These are phyloP conservation scores for Ailuropoda melanoleuca DNA, from an alignment of 2,113 vertebrate genomes.

Conservation along the genomic window DNA sequence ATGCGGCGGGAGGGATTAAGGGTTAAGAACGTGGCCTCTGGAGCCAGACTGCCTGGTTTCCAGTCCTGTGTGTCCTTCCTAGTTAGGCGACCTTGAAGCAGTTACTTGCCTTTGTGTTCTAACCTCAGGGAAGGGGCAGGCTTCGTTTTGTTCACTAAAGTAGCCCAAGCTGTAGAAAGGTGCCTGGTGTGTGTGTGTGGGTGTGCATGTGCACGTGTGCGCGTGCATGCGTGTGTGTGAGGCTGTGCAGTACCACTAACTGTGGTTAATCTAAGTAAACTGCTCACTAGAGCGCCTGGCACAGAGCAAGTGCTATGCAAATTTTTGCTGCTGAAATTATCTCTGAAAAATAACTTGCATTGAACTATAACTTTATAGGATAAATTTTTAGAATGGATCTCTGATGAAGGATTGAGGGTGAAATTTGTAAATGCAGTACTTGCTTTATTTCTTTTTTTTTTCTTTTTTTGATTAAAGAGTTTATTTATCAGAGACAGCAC, in stretches of 20 bases:
- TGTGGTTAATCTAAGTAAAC: neutral
- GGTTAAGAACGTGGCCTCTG: neutral
- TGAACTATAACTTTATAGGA: too few relatives aligned
- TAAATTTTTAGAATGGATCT: neutral
- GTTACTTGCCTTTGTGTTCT: neutral
- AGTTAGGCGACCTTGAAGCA: neutral
- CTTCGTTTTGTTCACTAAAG: neutral
- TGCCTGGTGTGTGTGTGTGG: too few relatives aligned
- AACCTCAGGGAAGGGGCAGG: neutral
- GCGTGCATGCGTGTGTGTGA: accelerated
- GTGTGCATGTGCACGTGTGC: accelerated
- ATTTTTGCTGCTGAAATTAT: neutral
- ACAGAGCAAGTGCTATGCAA: neutral
- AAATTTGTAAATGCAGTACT: neutral
- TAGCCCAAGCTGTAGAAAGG: neutral
- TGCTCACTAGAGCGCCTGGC: neutral
- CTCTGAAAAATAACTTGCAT: neutral
- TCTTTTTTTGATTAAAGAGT: neutral
- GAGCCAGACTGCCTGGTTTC: neutral
- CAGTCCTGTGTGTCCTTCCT: neutral
- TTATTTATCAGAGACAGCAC: neutral
- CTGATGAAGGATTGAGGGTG: neutral
- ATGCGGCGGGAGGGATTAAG: neutral
- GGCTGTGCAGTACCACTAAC: accelerated
- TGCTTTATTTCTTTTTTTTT: neutral